phyloP scores from a whole-genome alignment of 2,113 vertebrate species.

The Gavialis gangeticus region DNA sequence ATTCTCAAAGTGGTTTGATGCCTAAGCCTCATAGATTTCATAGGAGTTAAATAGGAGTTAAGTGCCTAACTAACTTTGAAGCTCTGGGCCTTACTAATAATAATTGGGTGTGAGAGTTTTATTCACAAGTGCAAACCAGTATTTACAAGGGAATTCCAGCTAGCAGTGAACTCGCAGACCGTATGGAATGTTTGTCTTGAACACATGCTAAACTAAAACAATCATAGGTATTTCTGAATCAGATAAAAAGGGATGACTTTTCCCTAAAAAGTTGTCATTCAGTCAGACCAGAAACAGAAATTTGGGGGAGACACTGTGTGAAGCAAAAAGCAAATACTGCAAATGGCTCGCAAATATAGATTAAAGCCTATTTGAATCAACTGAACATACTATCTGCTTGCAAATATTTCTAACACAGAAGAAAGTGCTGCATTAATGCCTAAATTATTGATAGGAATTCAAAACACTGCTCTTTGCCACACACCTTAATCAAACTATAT shows the following conservation, averaged over 20 bases:
- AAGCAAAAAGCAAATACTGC: not conserved
- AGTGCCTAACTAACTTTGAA: not conserved
- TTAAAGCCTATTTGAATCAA: not conserved
- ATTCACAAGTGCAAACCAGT: not conserved
- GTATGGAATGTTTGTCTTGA: not conserved
- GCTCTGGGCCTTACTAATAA: fast-evolving
- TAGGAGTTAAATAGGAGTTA: not conserved
- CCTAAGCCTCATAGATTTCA: not conserved
- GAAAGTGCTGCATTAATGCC: not conserved
- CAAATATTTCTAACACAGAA: not conserved
- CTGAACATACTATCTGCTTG: not conserved
- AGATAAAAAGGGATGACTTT: not conserved
- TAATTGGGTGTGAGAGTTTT: not conserved
- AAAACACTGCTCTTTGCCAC: not conserved
- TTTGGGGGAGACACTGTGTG: not conserved
- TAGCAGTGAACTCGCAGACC: not conserved
- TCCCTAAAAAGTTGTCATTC: not conserved
- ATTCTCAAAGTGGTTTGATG: not conserved
- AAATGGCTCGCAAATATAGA: not conserved
- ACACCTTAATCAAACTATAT: not conserved
- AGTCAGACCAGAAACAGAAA: not conserved
- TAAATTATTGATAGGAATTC: not conserved
- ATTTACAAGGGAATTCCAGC: not conserved
- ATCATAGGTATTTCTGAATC: not conserved
- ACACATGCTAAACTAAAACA: not conserved